Percentiles rank a stretch among this genome's conserved stretches.
phyloP scores from a whole-genome alignment of 2,888 invertebrate genomes.

The Caenorhabditis afra region DNA sequence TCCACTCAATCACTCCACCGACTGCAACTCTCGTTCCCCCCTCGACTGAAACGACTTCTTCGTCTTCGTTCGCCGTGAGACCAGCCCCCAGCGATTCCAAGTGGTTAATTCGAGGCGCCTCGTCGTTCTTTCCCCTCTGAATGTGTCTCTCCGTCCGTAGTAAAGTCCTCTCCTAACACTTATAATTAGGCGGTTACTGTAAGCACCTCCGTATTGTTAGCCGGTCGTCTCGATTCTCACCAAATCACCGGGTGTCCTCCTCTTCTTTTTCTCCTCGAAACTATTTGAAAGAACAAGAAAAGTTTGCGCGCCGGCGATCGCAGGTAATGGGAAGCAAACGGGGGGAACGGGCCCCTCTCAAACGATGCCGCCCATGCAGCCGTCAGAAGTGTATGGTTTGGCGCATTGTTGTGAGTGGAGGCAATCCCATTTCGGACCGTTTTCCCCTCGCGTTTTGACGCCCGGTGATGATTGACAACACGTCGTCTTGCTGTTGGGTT shows the following conservation, averaged over 20 bases:
- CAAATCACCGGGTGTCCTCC: constrained; percentile 50
- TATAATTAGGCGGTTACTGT: constrained; percentile 58
- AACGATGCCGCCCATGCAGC: constrained; percentile 40
- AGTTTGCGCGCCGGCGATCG: constrained; percentile 39
- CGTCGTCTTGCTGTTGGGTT: constrained; percentile 27
- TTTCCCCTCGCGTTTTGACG: constrained; percentile 55
- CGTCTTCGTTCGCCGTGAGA: too few relatives aligned
- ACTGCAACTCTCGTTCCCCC: too few relatives aligned
- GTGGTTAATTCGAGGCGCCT: constrained; percentile 32
- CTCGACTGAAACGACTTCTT: too few relatives aligned
- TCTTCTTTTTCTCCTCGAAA: constrained; percentile 1
- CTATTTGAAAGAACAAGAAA: constrained; percentile 13
- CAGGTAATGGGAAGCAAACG: constrained; percentile 30
- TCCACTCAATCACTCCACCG: too few relatives aligned
- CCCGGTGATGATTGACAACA: constrained; percentile 52
- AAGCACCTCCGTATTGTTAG: constrained; percentile 51
- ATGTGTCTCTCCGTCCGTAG: constrained; percentile 14
- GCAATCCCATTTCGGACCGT: constrained; percentile 44
- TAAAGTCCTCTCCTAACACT: constrained; percentile 50
- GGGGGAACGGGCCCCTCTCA: constrained; percentile 19
- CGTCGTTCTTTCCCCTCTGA: constrained; percentile 10
- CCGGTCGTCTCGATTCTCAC: constrained; percentile 30
- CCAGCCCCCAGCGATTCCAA: too few relatives aligned
- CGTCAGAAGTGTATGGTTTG: constrained; percentile 44
- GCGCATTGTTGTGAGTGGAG: constrained; percentile 39